Conservation (phyloP, 1,140 invertebrate genomes). For the Arctopsyche grandis region DNA sequence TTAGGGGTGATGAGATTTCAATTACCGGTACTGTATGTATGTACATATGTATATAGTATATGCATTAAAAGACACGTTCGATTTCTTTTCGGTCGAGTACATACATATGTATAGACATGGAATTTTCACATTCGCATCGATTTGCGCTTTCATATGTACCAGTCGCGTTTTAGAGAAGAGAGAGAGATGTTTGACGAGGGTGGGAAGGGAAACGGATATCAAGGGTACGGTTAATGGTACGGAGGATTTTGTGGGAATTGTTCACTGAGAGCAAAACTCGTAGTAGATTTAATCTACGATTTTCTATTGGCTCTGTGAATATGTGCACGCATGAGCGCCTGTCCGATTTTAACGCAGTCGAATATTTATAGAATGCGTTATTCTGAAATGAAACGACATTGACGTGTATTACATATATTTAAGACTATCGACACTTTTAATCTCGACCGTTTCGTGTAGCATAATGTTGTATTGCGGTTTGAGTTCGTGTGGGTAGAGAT, state of each 20-base stretch:
- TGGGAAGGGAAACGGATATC: slow-evolving; percentile 26
- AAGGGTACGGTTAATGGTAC: slow-evolving; percentile 30
- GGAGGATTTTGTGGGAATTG: slow-evolving; percentile 19
- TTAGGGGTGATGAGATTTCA: no score
- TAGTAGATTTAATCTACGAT: slow-evolving; percentile 26
- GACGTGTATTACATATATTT: no score
- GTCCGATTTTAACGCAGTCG: not conserved
- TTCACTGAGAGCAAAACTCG: slow-evolving; percentile 13
- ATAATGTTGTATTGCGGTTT: no score
- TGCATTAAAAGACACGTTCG: not conserved
- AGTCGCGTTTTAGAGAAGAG: slow-evolving; percentile 20
- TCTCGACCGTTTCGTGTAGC: no score
- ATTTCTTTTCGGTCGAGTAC: not conserved
- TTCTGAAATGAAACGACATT: no score
- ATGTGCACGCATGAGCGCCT: not conserved
- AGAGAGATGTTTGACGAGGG: slow-evolving; percentile 26
- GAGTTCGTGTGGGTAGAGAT: no score
- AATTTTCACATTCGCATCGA: slow-evolving; percentile 18
- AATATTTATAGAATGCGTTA: not conserved
- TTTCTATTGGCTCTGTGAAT: slow-evolving; percentile 12
- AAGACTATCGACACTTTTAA: no score
- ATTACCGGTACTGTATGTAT: no score
- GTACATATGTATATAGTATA: no score
- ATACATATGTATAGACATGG: not conserved
- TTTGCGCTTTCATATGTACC: slow-evolving; percentile 6